Conservation (phyloP, 2,113 vertebrate genomes). For the Megalops atlanticus region DNA sequence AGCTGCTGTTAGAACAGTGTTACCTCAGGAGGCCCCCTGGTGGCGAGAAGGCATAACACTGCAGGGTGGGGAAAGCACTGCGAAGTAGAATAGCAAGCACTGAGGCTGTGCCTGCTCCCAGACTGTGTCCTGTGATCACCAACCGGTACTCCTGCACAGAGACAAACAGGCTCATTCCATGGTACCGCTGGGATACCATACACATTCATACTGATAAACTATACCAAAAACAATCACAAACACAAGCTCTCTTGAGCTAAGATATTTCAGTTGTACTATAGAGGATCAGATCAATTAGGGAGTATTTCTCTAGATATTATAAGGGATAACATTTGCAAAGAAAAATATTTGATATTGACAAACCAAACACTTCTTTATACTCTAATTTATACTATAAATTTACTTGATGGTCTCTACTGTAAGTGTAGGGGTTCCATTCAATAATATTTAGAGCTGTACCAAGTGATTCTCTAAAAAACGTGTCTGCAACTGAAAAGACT, state of each 20-base stretch:
- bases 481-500: too few species aligned
- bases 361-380: neutral
- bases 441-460: too few species aligned
- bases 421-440: too few species aligned
- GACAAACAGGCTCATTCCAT: neutral
- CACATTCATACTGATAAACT: constrained; percentile 12
- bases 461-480: too few species aligned
- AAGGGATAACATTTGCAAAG: neutral
- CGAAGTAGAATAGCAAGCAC: constrained; percentile 82
- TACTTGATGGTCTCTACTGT: neutral
- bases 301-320: neutral
- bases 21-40: constrained; percentile 94
- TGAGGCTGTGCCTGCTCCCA: constrained; percentile 86
- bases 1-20: constrained; percentile 15
- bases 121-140: constrained; percentile 92
- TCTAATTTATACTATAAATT: neutral
- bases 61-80: constrained; percentile 74
- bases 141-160: constrained; percentile 84
- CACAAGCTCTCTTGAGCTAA: neutral
- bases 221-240: neutral
- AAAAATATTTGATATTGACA: neutral
- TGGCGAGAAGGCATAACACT: constrained; percentile 90
- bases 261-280: too few species aligned
- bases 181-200: neutral
- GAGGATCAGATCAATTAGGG: too few species aligned